These are phyloP conservation scores for Decapterus maruadsi DNA, from an alignment of 2,797 vertebrate genomes.

Conservation along the genomic window DNA sequence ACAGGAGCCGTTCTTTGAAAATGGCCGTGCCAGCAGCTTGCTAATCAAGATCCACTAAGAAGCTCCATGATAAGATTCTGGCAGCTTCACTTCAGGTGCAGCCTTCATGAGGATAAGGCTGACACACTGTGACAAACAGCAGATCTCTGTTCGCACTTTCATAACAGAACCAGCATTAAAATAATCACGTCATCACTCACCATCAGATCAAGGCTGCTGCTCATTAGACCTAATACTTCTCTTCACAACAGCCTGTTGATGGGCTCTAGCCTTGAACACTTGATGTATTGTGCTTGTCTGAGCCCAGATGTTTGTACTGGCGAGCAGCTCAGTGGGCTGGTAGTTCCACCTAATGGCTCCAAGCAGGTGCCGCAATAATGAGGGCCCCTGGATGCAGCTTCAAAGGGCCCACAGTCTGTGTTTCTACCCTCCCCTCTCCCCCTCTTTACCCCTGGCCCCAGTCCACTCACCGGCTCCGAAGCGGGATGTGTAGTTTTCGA, in stretches of 20 bases:
- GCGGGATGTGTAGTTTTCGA: conserved; percentile 98
- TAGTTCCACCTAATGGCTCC: conserved; percentile 71
- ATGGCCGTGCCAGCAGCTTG: conserved; percentile 11
- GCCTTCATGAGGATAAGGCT: conserved; percentile 22
- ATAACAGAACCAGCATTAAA: conserved; percentile 61
- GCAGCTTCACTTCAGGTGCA: conserved; percentile 35
- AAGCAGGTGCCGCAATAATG: conserved; percentile 80
- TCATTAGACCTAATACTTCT: conserved; percentile 71
- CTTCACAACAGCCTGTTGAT: conserved; percentile 60
- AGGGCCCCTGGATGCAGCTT: conserved; percentile 72
- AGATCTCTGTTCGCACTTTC: conserved; percentile 59
- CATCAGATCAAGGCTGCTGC: conserved; percentile 68
- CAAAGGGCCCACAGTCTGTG: conserved; percentile 63
- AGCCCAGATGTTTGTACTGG: conserved; percentile 79
- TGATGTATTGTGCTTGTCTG: conserved; percentile 69
- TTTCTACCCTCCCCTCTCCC: conserved; percentile 38
- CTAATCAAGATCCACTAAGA: conserved; percentile 34
- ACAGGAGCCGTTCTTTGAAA: neutral
- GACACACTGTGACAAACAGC: conserved; percentile 50
- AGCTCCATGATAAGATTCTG: conserved; percentile 12
- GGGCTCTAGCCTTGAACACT: conserved; percentile 71
- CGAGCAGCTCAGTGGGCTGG: conserved; percentile 45
- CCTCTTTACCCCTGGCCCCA: conserved; percentile 44
- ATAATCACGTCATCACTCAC: conserved; percentile 71
- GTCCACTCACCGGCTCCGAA: conserved; percentile 92